Base-by-base conservation (phyloP, 2,888 invertebrate genomes). In the Zaprionus bogoriensis region DNA sequence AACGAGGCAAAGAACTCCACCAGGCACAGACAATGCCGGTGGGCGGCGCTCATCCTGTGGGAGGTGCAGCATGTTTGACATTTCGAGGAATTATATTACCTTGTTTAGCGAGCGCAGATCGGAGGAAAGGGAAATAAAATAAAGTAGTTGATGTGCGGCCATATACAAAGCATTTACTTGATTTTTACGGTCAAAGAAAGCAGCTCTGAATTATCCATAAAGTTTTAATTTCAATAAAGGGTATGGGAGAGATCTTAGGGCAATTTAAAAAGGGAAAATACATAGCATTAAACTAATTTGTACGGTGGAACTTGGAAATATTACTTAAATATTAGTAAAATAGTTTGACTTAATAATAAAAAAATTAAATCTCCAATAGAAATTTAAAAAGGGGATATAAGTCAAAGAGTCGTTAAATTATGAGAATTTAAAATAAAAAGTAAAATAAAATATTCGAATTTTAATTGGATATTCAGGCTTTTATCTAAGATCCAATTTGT, bases 41-140 rank as follows among this genome's bases (percentile, higher is more conserved):
- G 36, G 41, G 50, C 6, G 6, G 41, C 17, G 7, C 17, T 36
- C 32, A 14, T 9, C 6, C 14, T 4, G 59, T 59, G 54, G 28
- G 55, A 60, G 52, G 42, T 28, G 22, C 27, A 47, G 62, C 42
- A 25, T 27, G 53, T 48, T 65, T 64, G 64, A 68, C 74, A 76
- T 74, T 65, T 72, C 48, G 19, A 36, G 36, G 50, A 53, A 55
- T 67, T 48, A 62, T 60, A 66, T 74, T 74, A 63, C 58, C 60
- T 59, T 47, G 57, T 50, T n/a, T n/a, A n/a, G n/a, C 39, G 59
- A 6, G 9, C 2, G 32, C 17, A 36, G 14, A 55, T 12, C 63
- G 52, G 67, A 53, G 39, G 23, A 30, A n/a, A 9, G 46, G n/a
- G 3, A 36, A 14, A 36, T 36, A 7, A 36, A 17, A 14, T 17